Base-by-base conservation (phyloP, 2,113 vertebrate species). In the Triplophysa dalaica region DNA sequence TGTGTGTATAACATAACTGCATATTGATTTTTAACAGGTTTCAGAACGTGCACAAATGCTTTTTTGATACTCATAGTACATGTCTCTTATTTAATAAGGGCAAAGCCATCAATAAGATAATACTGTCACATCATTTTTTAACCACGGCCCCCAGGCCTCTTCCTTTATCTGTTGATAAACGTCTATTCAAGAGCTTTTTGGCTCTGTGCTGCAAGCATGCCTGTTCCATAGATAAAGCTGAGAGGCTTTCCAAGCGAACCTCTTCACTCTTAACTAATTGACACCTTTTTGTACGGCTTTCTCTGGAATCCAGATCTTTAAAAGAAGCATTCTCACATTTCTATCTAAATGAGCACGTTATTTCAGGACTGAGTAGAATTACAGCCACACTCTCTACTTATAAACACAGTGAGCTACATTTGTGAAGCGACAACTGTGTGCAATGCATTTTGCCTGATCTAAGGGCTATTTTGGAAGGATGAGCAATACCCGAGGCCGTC, bases 391-490 rank as follows among this genome's bases (percentile, higher is more conserved):
- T 45, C 62, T 78, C 81, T 72, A 77, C 83, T 81, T 80, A 82
- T 63, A 58, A 70, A 72, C 43, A 64, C 54, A 56, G 52, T 62
- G 52, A 48, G 67, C 48, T 26, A 52, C 63, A 83, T 82, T 75
- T 74, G 83, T 60, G 52, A 74, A 81, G 72, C 26, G 70, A 81
- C 74, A 81, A 79, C 75, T 81, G 72, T 70, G 84, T 69, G 74
- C 43, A 77, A 75, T 77, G 66, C 38, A 70, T 79, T 75, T 80
- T 77, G 81, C 75, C 79, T 84, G 82, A 84, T 87, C 73, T 76
- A 77, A 79, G 65, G 22, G 68, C 86, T 87, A 87, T 87, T 87
- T 82, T 81, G 70, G 75, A 82, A 43, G 16, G 68, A 72, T 85
- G 82, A 78, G 52, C 76, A 41, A 78, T 79, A 38, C 19, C 45